phyloP scores from a whole-genome alignment of 2,888 invertebrate genomes.

The Netelia inedita region DNA sequence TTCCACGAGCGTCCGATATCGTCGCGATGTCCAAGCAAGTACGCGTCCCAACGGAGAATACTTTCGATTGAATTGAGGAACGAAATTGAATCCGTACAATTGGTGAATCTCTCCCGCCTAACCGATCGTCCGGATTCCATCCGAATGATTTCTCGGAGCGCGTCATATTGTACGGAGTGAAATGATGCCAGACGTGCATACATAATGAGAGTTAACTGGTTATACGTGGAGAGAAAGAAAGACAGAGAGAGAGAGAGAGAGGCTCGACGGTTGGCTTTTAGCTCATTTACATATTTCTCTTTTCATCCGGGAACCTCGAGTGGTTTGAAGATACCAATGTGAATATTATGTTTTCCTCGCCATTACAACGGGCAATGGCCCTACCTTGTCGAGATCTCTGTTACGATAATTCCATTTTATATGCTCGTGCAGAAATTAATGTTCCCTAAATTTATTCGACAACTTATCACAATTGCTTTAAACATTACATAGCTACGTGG shows the following conservation, averaged over 20 bases:
- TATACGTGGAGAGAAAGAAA: slow-evolving; percentile 47
- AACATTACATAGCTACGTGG: too few relatives aligned
- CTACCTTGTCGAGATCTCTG: background rate
- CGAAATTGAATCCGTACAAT: slow-evolving; percentile 60
- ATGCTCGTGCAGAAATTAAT: too few relatives aligned
- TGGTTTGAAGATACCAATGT: slow-evolving; percentile 9
- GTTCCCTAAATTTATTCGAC: too few relatives aligned
- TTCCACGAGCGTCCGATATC: background rate
- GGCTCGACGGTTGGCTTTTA: slow-evolving; percentile 40
- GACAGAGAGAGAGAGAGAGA: slow-evolving; percentile 23
- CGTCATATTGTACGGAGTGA: slow-evolving; percentile 68
- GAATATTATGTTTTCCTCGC: background rate
- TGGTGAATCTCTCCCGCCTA: slow-evolving; percentile 47
- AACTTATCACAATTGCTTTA: too few relatives aligned
- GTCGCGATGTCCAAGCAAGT: slow-evolving; percentile 5
- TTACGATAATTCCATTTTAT: background rate
- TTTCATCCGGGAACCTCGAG: slow-evolving; percentile 45
- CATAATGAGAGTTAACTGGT: slow-evolving; percentile 70
- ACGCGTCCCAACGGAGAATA: slow-evolving; percentile 29
- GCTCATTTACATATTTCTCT: slow-evolving; percentile 58
- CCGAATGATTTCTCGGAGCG: slow-evolving; percentile 65
- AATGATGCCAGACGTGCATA: slow-evolving; percentile 71
- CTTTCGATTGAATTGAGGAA: slow-evolving; percentile 54
- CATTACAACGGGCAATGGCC: background rate
- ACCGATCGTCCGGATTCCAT: slow-evolving; percentile 62